A percentile compares a stretch with the other conserved stretches of the same genome.
Conservation (phyloP, 2,113 vertebrate species). For the Alexandromys fortis region DNA sequence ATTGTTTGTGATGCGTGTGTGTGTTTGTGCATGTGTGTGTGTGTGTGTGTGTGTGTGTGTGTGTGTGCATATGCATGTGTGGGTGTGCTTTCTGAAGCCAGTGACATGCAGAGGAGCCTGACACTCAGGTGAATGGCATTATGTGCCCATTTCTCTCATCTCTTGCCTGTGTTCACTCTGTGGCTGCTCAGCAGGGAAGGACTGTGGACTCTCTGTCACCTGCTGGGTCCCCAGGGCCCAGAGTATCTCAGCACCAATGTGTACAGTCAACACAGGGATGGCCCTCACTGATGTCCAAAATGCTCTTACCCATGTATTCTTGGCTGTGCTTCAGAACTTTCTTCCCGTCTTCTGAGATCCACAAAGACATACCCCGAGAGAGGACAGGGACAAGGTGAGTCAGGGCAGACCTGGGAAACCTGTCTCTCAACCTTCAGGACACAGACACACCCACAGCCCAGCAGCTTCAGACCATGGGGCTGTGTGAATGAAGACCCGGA, state of each 20-base stretch:
- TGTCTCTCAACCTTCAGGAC: not conserved
- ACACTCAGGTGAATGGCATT: no score
- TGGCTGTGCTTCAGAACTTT: conserved; percentile 92
- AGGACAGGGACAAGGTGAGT: accelerated
- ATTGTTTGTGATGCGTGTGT: not conserved
- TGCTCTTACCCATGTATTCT: conserved; percentile 93
- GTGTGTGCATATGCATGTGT: not conserved
- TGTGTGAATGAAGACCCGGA: not conserved
- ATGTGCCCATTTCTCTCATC: not conserved
- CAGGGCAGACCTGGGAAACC: not conserved
- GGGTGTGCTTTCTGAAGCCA: not conserved
- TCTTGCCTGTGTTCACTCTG: not conserved
- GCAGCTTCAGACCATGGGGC: no score
- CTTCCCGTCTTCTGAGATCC: conserved; percentile 92
- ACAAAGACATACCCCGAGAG: conserved; percentile 93
- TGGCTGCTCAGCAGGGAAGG: no score
- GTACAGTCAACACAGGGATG: not conserved
- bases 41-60: not conserved
- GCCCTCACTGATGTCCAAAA: no score
- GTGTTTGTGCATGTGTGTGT: not conserved
- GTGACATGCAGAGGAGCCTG: no score
- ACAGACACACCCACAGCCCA: no score
- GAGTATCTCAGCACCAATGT: no score
- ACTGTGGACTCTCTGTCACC: not conserved
- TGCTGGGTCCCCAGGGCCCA: not conserved